Evolutionary conservation across 2,888 invertebrate genomes (phyloP).

Genomic region (Cristatella mucedo): DNA sequence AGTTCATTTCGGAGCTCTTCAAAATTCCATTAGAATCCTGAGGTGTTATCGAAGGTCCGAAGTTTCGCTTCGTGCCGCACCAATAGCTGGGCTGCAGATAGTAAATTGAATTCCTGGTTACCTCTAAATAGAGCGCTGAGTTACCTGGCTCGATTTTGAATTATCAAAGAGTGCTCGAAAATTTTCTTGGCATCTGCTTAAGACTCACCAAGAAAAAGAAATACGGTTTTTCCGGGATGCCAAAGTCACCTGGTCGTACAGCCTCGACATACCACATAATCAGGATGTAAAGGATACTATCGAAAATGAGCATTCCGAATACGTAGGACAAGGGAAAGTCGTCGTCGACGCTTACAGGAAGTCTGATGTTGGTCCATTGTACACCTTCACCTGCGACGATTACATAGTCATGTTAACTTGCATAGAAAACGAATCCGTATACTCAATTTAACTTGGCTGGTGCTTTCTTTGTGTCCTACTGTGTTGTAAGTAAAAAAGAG

Average conservation of each 20-base stretch:
- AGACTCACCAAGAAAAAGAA: conserved; percentile 6
- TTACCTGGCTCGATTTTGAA: too few relatives aligned
- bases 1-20: conserved; percentile 21
- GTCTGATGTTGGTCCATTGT: conserved; percentile 27
- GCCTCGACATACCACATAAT: conserved; percentile 9
- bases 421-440: too few relatives aligned
- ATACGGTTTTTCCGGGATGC: neutral
- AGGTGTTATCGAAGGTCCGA: too few relatives aligned
- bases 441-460: too few relatives aligned
- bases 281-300: conserved; percentile 1
- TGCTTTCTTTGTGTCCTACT: too few relatives aligned
- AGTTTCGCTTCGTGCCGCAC: conserved; percentile 20
- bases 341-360: conserved; percentile 51
- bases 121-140: too few relatives aligned
- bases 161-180: too few relatives aligned
- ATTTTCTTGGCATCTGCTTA: too few relatives aligned
- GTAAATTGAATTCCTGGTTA: too few relatives aligned
- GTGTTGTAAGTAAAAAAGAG: too few relatives aligned
- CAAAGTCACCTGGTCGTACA: conserved; percentile 4
- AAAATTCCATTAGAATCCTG: too few relatives aligned
- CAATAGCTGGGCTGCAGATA: conserved; percentile 26
- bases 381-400: conserved; percentile 24
- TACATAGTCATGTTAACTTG: too few relatives aligned
- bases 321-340: conserved; percentile 52
- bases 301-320: conserved; percentile 6